phyloP scores from a whole-genome alignment of 2,113 vertebrate species.

The Callipepla californica region DNA sequence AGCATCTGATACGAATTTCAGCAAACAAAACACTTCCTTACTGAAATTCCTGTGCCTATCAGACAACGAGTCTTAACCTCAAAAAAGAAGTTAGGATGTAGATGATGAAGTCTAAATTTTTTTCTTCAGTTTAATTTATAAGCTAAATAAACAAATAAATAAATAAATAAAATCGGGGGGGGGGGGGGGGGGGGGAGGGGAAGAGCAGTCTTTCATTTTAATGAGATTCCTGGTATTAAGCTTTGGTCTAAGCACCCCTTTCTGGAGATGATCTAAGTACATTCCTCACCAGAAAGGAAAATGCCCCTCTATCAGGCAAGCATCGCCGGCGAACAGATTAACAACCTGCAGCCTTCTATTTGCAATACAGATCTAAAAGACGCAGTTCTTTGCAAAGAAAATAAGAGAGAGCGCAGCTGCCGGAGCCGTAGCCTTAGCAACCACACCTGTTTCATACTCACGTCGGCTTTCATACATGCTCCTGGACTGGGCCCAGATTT shows the following conservation, averaged over 20 bases:
- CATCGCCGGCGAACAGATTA: neutral
- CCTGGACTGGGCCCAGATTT: slow-evolving; percentile 99
- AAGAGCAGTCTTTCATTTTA: neutral
- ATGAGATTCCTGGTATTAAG: neutral
- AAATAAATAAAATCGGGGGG: no score
- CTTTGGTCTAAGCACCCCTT: neutral
- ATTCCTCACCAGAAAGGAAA: neutral
- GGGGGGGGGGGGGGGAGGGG: no score
- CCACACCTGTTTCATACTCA: slow-evolving; percentile 85
- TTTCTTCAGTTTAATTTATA: neutral
- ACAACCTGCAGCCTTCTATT: neutral
- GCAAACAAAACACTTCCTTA: slow-evolving; percentile 28
- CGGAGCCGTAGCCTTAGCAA: slow-evolving; percentile 53
- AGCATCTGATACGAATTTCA: slow-evolving; percentile 8
- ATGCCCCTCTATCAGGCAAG: neutral
- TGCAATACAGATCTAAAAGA: neutral
- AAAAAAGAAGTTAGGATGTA: neutral
- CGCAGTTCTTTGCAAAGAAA: neutral
- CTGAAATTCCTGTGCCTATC: neutral
- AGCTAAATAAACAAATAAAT: neutral
- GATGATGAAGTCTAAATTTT: neutral
- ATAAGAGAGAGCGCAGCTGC: slow-evolving; percentile 8
- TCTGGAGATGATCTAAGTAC: neutral
- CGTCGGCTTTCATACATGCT: slow-evolving; percentile 99
- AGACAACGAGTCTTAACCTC: neutral